A percentile compares a stretch with the other conserved stretches of the same genome.
phyloP scores from a whole-genome alignment of 2,113 vertebrate genomes.

The Steatornis caripensis region DNA sequence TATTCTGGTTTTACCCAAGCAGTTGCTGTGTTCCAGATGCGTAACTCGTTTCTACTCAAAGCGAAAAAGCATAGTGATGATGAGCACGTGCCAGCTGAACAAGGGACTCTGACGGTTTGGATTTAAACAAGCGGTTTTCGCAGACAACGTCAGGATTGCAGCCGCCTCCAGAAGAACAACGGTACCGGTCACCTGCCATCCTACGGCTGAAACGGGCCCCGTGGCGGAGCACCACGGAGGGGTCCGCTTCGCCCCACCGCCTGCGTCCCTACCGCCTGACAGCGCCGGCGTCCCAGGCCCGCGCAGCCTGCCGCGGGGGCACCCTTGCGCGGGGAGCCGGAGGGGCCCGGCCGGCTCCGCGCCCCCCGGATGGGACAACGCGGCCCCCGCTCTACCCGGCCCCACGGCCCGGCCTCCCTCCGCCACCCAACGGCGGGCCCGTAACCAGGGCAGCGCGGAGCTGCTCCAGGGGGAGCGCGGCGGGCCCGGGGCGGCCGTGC shows the following conservation, averaged over 20 bases:
- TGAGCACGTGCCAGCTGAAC: slow-evolving; percentile 76
- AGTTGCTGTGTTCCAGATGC: slow-evolving; percentile 66
- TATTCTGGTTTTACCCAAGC: slow-evolving; percentile 60
- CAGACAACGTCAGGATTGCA: background rate
- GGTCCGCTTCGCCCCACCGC: background rate
- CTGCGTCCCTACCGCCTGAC: background rate
- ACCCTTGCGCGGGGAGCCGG: too few species aligned
- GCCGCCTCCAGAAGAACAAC: background rate
- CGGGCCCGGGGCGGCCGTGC: too few species aligned
- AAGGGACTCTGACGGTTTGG: slow-evolving; percentile 44
- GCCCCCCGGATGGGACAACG: too few species aligned
- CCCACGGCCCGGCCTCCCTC: background rate
- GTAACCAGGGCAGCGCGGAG: background rate
- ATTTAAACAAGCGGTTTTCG: slow-evolving; percentile 65
- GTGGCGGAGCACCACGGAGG: too few species aligned
- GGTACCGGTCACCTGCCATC: background rate
- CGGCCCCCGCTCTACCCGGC: background rate
- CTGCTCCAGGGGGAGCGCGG: too few species aligned
- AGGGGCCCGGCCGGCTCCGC: too few species aligned
- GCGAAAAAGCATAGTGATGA: slow-evolving; percentile 74
- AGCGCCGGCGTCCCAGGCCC: background rate
- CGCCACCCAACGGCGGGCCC: background rate
- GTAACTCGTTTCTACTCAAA: slow-evolving; percentile 58
- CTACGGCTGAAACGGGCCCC: background rate
- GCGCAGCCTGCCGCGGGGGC: too few species aligned